Evolutionary conservation across 1,140 invertebrate species (phyloP).

Genomic region (Drosophila saltans): DNA sequence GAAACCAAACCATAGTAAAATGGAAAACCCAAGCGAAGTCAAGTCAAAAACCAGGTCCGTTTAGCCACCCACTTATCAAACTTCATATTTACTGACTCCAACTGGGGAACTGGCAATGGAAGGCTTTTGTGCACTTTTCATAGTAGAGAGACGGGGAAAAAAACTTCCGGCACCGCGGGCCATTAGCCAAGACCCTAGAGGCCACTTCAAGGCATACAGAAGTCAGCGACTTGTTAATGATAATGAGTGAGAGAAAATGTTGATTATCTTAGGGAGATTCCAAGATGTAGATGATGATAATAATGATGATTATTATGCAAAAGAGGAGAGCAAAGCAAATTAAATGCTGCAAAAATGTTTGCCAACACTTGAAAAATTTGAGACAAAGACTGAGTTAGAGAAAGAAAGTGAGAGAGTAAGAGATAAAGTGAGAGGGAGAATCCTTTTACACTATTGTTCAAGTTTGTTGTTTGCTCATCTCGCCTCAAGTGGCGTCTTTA

Average conservation of each 20-base stretch:
- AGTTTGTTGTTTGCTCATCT: slow-evolving; percentile 38
- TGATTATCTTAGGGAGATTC: slow-evolving; percentile 37
- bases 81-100: slow-evolving; percentile 74
- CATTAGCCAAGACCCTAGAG: slow-evolving; percentile 73
- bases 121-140: slow-evolving; percentile 33
- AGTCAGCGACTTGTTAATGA: slow-evolving; percentile 66
- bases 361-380: slow-evolving; percentile 18
- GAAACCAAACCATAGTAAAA: not conserved
- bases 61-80: slow-evolving; percentile 68
- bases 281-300: slow-evolving; percentile 1
- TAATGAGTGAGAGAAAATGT: slow-evolving; percentile 62
- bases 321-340: slow-evolving; percentile 49
- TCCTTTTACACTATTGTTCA: slow-evolving; percentile 29
- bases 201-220: slow-evolving; percentile 60
- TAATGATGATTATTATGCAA: slow-evolving; percentile 71
- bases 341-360: slow-evolving; percentile 52
- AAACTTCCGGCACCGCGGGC: slow-evolving; percentile 68
- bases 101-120: slow-evolving; percentile 17
- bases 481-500: slow-evolving; percentile 33
- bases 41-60: not conserved
- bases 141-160: slow-evolving; percentile 21
- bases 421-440: slow-evolving; percentile 7
- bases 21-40: not conserved
- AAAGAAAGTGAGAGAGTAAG: not conserved
- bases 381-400: not conserved